These are phyloP conservation scores for Chunga burmeisteri DNA, from an alignment of 2,113 vertebrate species.

Conservation along the genomic window DNA sequence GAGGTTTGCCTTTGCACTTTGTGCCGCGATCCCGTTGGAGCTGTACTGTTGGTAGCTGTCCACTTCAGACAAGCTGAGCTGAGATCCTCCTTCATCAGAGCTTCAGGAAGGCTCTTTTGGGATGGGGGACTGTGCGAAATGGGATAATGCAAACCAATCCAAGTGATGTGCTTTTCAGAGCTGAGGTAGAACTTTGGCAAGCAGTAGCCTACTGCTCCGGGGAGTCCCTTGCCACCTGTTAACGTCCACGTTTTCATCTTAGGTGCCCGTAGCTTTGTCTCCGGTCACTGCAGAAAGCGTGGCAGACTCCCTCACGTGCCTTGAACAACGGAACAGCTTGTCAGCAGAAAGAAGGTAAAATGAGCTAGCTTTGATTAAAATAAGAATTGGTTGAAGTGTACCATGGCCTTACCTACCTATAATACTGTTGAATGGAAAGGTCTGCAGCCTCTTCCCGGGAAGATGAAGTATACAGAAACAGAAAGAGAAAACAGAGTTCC, in stretches of 20 bases:
- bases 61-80: background rate
- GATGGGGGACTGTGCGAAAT: background rate
- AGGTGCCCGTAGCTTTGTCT: slow-evolving; percentile 22
- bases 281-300: background rate
- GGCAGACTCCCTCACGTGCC: background rate
- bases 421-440: background rate
- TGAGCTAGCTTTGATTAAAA: background rate
- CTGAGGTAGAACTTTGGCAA: background rate
- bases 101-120: background rate
- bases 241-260: background rate
- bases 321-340: background rate
- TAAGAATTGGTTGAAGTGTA: background rate
- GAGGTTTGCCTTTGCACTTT: background rate
- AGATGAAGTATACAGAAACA: background rate
- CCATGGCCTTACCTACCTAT: background rate
- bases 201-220: background rate
- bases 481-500: background rate
- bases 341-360: slow-evolving; percentile 1
- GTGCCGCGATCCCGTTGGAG: accelerated
- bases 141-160: background rate
- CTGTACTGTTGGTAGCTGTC: background rate
- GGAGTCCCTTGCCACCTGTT: background rate
- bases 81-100: background rate
- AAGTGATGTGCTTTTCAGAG: background rate
- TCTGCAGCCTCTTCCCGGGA: background rate